phyloP scores from a whole-genome alignment of 2,797 vertebrate species.

The Channallabes apus region DNA sequence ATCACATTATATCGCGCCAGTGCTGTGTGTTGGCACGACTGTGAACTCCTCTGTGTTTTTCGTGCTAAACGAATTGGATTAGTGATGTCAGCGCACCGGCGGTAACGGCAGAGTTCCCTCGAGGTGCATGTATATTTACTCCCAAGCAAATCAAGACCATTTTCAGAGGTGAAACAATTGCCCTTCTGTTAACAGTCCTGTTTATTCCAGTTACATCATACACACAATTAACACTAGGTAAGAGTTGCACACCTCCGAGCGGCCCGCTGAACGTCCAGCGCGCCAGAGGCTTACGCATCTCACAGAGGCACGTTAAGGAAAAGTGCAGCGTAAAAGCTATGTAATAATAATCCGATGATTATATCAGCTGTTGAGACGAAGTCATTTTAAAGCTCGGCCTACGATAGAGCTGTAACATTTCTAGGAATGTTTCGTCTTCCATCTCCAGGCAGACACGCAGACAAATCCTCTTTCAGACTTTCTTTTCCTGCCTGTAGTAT shows the following conservation, averaged over 20 bases:
- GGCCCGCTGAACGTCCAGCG: neutral
- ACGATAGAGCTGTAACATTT: neutral
- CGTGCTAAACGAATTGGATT: conserved; percentile 35
- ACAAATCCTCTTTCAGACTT: conserved; percentile 12
- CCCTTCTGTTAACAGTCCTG: conserved; percentile 2
- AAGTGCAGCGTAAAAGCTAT: conserved; percentile 16
- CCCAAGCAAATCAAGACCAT: conserved; percentile 10
- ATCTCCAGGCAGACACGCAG: conserved; percentile 4
- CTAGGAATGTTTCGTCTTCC: neutral
- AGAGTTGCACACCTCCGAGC: conserved; percentile 7
- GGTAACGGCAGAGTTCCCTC: neutral
- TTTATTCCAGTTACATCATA: conserved; percentile 20
- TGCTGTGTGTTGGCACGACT: conserved; percentile 10
- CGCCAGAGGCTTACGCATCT: neutral
- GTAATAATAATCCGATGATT: conserved; percentile 14
- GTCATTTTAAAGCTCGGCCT: too few species aligned
- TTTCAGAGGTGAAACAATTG: conserved; percentile 25
- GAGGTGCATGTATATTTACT: conserved; percentile 14
- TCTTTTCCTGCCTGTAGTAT: neutral
- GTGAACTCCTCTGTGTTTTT: neutral
- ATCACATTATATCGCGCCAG: conserved; percentile 31
- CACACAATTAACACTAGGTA: conserved; percentile 2
- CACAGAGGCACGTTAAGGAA: neutral
- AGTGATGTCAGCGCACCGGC: conserved; percentile 21
- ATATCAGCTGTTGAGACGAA: neutral